Evolutionary conservation across 1,140 invertebrate species (phyloP), one percentile per base, ranked within the genome.

Genomic region (Aphaenogaster rudis): DNA sequence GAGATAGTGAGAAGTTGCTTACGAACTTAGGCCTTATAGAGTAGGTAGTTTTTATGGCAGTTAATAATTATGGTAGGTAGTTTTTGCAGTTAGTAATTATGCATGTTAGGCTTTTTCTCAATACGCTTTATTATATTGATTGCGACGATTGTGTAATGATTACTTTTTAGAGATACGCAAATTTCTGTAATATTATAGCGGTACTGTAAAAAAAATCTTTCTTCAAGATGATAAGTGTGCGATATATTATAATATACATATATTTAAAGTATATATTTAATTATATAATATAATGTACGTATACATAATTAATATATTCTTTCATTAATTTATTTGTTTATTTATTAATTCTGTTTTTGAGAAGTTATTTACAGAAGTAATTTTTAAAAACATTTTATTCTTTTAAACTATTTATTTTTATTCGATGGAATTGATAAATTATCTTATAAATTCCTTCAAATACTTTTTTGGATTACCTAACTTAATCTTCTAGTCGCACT

Each of bases 31-130:
- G 54, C 42, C 67, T 84, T 76, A 61, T 81, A 81, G 50, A 63
- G 17, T 82, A 82, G 67, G 28, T 84, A 74, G 69, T 28, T 69
- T 42, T 61, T 74, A 67, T 39, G 17, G 28, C 28, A 74, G 28
- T 17, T 59, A 6, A 7, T 48, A 74, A 82, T 82, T 74, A 50
- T n/a, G 80, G 39, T 74, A 82, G 80, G 21, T 82, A 72, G 67
- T 45, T 28, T 13, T 36, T 74, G 80, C 42, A 74, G 28, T 17
- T 28, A 39, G 17, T 36, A 72, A 82, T 82, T 61, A 28, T 48
- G 80, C 69, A 59, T 74, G 69, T 50, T 57, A 50, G 67, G 13
- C 42, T 63, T 61, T 61, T 39, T 39, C 15, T 21, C 54, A 61
- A 45, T n/a, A 74, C 45, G 28, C 80, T 76, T 74, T 17, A 63